Conservation (phyloP, 2,113 vertebrate species). For the Apus apus region DNA sequence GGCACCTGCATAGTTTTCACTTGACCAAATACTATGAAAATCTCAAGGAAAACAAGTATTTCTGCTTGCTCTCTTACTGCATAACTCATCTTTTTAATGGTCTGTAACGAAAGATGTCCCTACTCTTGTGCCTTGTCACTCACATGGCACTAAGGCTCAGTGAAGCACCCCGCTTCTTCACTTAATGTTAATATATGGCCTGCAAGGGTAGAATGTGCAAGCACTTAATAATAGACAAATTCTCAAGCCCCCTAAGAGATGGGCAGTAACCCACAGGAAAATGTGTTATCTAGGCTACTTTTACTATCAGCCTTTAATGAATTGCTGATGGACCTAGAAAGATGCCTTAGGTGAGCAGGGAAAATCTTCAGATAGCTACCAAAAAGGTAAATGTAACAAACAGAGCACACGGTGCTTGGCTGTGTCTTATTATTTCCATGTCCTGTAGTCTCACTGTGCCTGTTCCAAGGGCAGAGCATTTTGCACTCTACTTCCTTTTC, state of each 20-base stretch:
- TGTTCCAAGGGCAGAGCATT: not conserved
- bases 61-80: not conserved
- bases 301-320: not conserved
- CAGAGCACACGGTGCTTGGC: not conserved
- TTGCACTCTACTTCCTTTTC: not conserved
- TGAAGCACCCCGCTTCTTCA: not conserved
- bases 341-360: not conserved
- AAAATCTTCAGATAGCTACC: not conserved
- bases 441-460: not conserved
- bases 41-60: conserved; percentile 25
- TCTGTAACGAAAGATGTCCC: conserved; percentile 16
- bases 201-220: not conserved
- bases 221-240: not conserved
- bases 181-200: not conserved
- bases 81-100: not conserved
- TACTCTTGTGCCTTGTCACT: not conserved
- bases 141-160: not conserved
- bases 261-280: not conserved
- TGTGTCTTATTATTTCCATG: not conserved
- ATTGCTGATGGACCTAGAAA: not conserved
- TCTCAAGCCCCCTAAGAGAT: not conserved
- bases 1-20: conserved; percentile 4
- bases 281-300: not conserved
- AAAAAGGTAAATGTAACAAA: not conserved
- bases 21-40: conserved; percentile 32